Evolutionary conservation across 2,888 invertebrate genomes (phyloP), one percentile per base, ranked within the genome.

Genomic region (Pherbina coryleti): DNA sequence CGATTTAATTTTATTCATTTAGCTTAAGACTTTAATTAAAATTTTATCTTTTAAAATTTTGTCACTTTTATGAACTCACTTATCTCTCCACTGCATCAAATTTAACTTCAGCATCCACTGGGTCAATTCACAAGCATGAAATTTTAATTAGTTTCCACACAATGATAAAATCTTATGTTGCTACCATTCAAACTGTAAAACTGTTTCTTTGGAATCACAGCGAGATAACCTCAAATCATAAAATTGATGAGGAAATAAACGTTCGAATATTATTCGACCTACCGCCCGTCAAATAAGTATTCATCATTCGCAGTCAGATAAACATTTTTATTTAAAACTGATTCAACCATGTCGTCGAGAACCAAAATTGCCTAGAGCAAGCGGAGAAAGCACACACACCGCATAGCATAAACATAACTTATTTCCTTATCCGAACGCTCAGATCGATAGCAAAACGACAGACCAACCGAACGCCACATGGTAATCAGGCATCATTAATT

Each of bases 181-280:
- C 44, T 44, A 44, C 44, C 44, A 44, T 44, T 44, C 7, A 11
- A 44, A 44, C 44, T 44, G 44, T 11, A 44, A 44, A 44, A 11
- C n/a, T n/a, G n/a, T 44, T 44, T 44, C 44, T 11, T 44, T 3
- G 3, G 3, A 11, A 44, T 11, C 44, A 44, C 44, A 44, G 44
- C 44, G 44, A 44, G 2, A n/a, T n/a, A 44, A 44, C 44, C 14
- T 44, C 44, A 44, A 44, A 44, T 44, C 14, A 44, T 44, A 19
- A 37, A 28, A 9, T 44, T 57, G 62, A 62, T 73, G 73, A 25
- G 73, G 49, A 62, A 73, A 73, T 73, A 73, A 62, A 73, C 49
- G 25, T 37, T n/a, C 44, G 9, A 55, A 28, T 44, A 62, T 49
- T 62, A 73, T 62, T 19, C 62, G 73, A 73, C 62, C 49, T n/a